These are phyloP conservation scores for Liolophura sinensis DNA, from an alignment of 1,140 invertebrate species.

Conservation along the genomic window DNA sequence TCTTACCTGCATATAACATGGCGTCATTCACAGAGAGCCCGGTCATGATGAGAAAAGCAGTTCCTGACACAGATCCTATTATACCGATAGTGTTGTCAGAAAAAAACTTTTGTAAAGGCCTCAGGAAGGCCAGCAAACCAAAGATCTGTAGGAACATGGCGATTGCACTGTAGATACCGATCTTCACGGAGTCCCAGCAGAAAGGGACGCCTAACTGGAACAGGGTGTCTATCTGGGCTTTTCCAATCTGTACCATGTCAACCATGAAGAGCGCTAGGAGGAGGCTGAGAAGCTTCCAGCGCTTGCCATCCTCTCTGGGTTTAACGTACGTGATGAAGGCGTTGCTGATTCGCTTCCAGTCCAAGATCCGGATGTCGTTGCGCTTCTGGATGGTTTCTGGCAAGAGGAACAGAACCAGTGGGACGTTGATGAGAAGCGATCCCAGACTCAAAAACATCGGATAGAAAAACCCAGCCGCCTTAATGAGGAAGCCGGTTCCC, in stretches of 20 bases:
- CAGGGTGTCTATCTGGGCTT: neutral
- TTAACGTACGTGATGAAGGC: constrained; percentile 8
- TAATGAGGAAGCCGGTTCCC: constrained; percentile 2
- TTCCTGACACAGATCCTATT: neutral
- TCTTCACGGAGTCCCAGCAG: constrained; percentile 10
- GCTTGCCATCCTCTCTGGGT: neutral
- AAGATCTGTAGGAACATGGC: neutral
- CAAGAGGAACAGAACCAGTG: neutral
- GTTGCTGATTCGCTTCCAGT: constrained; percentile 2
- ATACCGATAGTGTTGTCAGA: neutral
- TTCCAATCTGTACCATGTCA: neutral
- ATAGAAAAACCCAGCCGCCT: constrained; percentile 6
- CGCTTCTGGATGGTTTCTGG: constrained; percentile 5
- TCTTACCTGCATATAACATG: constrained; percentile 5
- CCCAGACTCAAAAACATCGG: neutral
- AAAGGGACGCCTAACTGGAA: constrained; percentile 7
- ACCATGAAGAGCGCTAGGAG: neutral
- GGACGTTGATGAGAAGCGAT: neutral
- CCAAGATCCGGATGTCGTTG: neutral
- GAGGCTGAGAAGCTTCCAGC: neutral
- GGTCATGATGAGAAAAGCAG: neutral
- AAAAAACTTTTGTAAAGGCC: neutral
- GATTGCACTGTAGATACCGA: constrained; percentile 4
- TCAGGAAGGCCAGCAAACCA: neutral
- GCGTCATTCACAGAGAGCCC: constrained; percentile 3